phyloP scores from a whole-genome alignment of 2,888 invertebrate genomes.

The Malthinus flaveolus region DNA sequence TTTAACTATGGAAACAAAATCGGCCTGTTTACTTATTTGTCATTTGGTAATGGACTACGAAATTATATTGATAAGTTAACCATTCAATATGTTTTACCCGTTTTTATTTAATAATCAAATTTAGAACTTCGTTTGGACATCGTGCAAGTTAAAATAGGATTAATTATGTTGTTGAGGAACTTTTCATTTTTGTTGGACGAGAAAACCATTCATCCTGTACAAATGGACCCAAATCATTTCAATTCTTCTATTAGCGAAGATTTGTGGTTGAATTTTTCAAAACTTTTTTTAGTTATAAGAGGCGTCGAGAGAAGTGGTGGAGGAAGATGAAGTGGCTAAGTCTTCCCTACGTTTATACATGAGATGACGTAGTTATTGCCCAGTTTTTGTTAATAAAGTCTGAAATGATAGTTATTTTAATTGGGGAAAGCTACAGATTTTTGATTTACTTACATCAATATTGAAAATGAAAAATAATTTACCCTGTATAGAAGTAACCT shows the following conservation, averaged over 20 bases:
- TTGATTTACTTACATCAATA: too few relatives aligned
- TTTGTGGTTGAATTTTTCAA: constrained; percentile 14
- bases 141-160: constrained; percentile 44
- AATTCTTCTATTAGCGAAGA: not conserved
- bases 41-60: constrained; percentile 39
- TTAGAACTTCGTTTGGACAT: constrained; percentile 40
- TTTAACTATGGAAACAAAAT: constrained; percentile 38
- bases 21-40: constrained; percentile 36
- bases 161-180: constrained; percentile 35
- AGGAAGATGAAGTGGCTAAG: too few relatives aligned
- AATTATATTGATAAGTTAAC: constrained; percentile 21
- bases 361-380: too few relatives aligned
- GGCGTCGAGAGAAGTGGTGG: too few relatives aligned
- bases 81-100: not conserved
- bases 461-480: too few relatives aligned
- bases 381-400: too few relatives aligned
- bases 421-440: too few relatives aligned
- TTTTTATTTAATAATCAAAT: not conserved
- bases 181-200: constrained; percentile 28
- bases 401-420: too few relatives aligned
- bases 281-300: too few relatives aligned
- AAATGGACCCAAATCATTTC: constrained; percentile 9
- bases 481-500: too few relatives aligned
- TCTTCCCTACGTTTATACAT: too few relatives aligned
- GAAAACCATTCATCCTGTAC: constrained; percentile 27